Evolutionary conservation across 2,113 vertebrate species (phyloP).

Genomic region (Varanus salvator): DNA sequence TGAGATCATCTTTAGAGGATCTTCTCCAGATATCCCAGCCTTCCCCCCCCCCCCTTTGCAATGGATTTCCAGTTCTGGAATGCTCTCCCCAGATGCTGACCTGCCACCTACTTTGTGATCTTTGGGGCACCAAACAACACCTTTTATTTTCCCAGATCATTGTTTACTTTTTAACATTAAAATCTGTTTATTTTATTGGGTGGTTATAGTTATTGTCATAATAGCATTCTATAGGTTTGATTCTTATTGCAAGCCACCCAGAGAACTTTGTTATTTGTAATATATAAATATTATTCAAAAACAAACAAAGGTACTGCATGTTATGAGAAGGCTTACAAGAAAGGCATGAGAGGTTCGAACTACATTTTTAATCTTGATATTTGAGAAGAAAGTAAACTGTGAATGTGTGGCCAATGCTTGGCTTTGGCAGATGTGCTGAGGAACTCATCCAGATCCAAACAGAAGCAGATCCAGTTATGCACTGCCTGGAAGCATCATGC

Average conservation of each 20-base stretch:
- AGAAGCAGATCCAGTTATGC: neutral
- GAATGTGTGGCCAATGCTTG: neutral
- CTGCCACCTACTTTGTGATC: neutral
- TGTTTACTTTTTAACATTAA: neutral
- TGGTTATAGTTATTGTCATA: neutral
- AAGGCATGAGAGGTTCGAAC: neutral
- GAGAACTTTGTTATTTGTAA: neutral
- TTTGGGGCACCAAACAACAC: too few relatives aligned
- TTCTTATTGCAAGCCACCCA: neutral
- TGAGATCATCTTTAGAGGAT: too few relatives aligned
- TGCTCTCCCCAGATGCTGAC: neutral
- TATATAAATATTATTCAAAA: slow-evolving; percentile 2
- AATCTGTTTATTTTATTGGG: neutral
- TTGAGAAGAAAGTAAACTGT: neutral
- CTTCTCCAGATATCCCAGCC: neutral
- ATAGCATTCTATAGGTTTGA: neutral
- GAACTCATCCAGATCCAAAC: neutral
- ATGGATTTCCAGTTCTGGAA: too few relatives aligned
- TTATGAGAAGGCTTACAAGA: neutral
- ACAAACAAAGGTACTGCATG: neutral
- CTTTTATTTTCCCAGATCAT: neutral
- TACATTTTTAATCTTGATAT: neutral
- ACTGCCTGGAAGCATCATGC: neutral
- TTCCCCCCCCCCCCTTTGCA: too few relatives aligned
- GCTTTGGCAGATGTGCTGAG: neutral